Evolutionary conservation across 2,888 invertebrate genomes (phyloP).

Genomic region (Acrobasis consociella): DNA sequence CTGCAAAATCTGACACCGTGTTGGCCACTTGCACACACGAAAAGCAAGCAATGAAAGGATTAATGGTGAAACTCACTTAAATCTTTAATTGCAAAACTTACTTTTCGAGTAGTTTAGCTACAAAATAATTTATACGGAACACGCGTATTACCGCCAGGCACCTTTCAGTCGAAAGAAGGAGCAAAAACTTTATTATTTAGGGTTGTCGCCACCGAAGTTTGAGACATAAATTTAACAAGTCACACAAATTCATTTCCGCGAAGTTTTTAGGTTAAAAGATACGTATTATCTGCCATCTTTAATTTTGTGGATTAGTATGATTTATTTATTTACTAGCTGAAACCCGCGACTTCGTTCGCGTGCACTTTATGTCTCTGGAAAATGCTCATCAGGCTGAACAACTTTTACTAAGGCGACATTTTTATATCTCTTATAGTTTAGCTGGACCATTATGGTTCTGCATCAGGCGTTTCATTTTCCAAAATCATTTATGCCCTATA

Average conservation of each 20-base stretch:
- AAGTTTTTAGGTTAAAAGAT: slow-evolving; percentile 11
- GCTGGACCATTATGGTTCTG: no score
- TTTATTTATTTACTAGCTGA: not conserved
- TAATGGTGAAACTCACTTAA: not conserved
- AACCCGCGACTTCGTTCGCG: no score
- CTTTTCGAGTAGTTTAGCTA: slow-evolving; percentile 2
- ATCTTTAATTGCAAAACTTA: not conserved
- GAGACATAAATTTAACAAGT: slow-evolving; percentile 14
- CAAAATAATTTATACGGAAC: slow-evolving; percentile 7
- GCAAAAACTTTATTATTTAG: slow-evolving; percentile 27
- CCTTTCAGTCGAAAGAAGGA: slow-evolving; percentile 11
- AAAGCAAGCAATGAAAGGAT: no score
- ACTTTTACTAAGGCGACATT: no score
- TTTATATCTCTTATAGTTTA: no score
- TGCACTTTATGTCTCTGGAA: no score
- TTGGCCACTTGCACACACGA: no score
- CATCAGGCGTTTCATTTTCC: no score
- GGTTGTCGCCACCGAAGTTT: slow-evolving; percentile 17
- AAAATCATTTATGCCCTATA: no score
- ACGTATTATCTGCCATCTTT: slow-evolving; percentile 12
- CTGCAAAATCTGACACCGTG: no score
- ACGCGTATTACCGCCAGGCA: slow-evolving; percentile 7
- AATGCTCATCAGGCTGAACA: no score
- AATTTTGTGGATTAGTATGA: slow-evolving; percentile 8
- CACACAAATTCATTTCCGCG: slow-evolving; percentile 14